Evolutionary conservation across 2,113 vertebrate genomes (phyloP).

Genomic region (Sminthopsis crassicaudata): DNA sequence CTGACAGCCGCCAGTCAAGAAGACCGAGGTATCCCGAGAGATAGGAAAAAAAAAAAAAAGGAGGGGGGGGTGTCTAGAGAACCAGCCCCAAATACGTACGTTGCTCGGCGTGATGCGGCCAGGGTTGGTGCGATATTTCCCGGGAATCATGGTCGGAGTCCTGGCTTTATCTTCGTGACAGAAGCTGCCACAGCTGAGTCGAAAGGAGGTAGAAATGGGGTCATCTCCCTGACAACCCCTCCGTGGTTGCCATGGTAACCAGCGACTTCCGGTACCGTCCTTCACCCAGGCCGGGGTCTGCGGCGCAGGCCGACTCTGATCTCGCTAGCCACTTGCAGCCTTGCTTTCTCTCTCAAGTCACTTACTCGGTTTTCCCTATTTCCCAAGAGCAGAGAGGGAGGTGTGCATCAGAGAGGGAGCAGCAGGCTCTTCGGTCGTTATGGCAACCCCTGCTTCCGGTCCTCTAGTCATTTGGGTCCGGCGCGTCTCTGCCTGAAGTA

Average conservation of each 20-base stretch:
- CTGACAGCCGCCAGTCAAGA: conserved; percentile 41
- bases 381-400: background rate
- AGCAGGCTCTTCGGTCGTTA: conserved; percentile 51
- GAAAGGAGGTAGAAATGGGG: conserved; percentile 47
- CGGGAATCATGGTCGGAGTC: conserved; percentile 82
- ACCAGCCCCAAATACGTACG: conserved; percentile 66
- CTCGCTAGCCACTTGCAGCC: background rate
- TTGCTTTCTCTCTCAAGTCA: background rate
- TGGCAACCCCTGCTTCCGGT: conserved; percentile 78
- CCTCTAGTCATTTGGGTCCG: conserved; percentile 5
- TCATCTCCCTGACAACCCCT: conserved; percentile 73
- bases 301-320: accelerated
- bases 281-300: background rate
- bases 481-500: background rate
- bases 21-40: background rate
- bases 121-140: conserved; percentile 78
- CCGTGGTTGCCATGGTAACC: conserved; percentile 77
- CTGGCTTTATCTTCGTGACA: background rate
- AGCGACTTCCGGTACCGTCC: conserved; percentile 75
- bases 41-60: background rate
- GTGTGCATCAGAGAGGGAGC: background rate
- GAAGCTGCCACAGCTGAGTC: conserved; percentile 14
- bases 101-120: conserved; percentile 72
- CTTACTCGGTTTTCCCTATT: background rate
- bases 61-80: background rate